These are phyloP conservation scores for Prionace glauca DNA, from an alignment of 2,797 vertebrate species.

Conservation along the genomic window DNA sequence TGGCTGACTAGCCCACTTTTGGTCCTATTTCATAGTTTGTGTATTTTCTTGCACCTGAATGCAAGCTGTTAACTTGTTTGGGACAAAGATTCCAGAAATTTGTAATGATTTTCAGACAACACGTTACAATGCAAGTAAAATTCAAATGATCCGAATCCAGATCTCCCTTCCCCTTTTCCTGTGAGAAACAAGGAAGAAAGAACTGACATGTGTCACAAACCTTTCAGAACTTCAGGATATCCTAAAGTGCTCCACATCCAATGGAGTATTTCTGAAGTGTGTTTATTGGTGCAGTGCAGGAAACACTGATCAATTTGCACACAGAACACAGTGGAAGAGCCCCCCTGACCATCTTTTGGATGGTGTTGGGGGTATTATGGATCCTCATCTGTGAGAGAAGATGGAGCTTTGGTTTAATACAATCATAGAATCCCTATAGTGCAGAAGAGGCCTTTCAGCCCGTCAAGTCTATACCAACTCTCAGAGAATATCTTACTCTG, in stretches of 20 bases:
- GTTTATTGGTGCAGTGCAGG: background rate
- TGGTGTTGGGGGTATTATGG: background rate
- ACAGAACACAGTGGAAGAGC: background rate
- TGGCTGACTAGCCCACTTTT: no score
- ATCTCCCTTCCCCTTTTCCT: background rate
- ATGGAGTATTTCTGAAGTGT: background rate
- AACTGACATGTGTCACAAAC: no score
- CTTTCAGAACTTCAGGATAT: background rate
- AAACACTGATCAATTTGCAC: background rate
- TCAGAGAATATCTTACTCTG: no score
- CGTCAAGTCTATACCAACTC: no score
- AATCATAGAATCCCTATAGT: no score
- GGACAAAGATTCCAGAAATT: background rate
- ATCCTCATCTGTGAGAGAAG: background rate
- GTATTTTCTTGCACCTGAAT: background rate
- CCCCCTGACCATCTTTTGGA: no score
- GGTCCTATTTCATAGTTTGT: no score
- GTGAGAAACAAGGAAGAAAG: background rate
- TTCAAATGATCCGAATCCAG: background rate
- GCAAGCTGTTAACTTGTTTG: background rate
- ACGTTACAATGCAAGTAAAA: background rate
- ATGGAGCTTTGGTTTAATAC: background rate
- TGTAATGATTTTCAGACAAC: background rate
- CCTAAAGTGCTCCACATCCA: background rate
- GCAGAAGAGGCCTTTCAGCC: no score